Evolutionary conservation across 2,113 vertebrate genomes (phyloP).

Genomic region (Muntiacus reevesi): DNA sequence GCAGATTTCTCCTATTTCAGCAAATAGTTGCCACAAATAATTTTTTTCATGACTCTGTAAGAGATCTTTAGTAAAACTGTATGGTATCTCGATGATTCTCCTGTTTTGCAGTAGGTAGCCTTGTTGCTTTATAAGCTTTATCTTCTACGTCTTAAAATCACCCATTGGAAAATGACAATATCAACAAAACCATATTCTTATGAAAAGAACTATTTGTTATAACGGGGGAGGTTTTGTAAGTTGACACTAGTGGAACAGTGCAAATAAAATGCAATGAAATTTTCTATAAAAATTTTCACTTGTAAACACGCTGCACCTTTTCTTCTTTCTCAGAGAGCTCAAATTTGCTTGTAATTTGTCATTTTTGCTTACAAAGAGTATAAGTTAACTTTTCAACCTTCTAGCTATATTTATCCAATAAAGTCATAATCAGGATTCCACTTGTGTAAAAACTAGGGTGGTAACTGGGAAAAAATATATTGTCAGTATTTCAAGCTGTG

Average conservation of each 20-base stretch:
- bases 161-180: constrained; percentile 45
- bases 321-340: constrained; percentile 73
- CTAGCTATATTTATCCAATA: constrained; percentile 78
- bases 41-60: neutral
- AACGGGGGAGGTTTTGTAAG: constrained; percentile 77
- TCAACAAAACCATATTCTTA: constrained; percentile 68
- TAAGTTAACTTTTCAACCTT: constrained; percentile 77
- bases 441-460: constrained; percentile 80
- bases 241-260: constrained; percentile 46
- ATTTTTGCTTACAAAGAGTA: constrained; percentile 76
- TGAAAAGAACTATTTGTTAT: constrained; percentile 76
- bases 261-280: constrained; percentile 70
- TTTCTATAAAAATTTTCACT: constrained; percentile 76
- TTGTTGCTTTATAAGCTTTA: constrained; percentile 31
- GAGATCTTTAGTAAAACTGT: neutral
- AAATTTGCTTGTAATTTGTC: constrained; percentile 76
- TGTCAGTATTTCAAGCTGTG: constrained; percentile 85
- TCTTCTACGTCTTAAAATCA: constrained; percentile 28
- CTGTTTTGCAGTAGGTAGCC: neutral
- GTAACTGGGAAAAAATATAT: constrained; percentile 77
- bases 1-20: neutral
- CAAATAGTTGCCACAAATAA: constrained; percentile 18
- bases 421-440: constrained; percentile 80
- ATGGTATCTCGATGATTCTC: neutral
- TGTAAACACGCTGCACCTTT: constrained; percentile 70